Conservation (phyloP, 35 echinoderm and acorn worm species). For the Hemicentrotus pulcherrimus region DNA sequence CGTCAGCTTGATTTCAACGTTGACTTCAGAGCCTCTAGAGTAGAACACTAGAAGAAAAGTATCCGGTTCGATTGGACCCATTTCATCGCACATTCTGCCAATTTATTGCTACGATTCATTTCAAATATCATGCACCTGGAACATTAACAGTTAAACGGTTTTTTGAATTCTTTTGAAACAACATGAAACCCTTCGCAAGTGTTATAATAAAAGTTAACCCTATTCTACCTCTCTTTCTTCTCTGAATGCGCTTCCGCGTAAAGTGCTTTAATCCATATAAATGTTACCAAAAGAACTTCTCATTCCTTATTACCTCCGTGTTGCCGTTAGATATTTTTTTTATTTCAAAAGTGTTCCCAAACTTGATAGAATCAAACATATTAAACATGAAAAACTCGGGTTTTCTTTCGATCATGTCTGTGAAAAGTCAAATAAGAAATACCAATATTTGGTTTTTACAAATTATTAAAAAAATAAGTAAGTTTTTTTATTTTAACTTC, state of each 20-base stretch:
- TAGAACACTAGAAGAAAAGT: slow-evolving; percentile 3
- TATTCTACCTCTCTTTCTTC: neutral
- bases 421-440: neutral
- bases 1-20: neutral
- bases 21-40: slow-evolving; percentile 1
- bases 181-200: neutral
- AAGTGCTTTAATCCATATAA: no score
- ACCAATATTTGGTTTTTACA: no score
- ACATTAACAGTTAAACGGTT: neutral
- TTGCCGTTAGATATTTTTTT: neutral
- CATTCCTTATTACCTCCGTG: no score
- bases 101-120: slow-evolving; percentile 4
- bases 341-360: neutral
- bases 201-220: neutral
- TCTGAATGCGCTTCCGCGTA: no score
- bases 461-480: no score
- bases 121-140: neutral
- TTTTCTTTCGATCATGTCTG: neutral
- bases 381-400: no score
- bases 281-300: no score
- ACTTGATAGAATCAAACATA: neutral
- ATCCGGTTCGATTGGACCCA: slow-evolving; percentile 4
- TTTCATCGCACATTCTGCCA: slow-evolving; percentile 16
- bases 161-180: neutral
- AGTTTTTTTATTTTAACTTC: no score